phyloP scores from a whole-genome alignment of 1,140 invertebrate species.

The Steinernema feltiae region DNA sequence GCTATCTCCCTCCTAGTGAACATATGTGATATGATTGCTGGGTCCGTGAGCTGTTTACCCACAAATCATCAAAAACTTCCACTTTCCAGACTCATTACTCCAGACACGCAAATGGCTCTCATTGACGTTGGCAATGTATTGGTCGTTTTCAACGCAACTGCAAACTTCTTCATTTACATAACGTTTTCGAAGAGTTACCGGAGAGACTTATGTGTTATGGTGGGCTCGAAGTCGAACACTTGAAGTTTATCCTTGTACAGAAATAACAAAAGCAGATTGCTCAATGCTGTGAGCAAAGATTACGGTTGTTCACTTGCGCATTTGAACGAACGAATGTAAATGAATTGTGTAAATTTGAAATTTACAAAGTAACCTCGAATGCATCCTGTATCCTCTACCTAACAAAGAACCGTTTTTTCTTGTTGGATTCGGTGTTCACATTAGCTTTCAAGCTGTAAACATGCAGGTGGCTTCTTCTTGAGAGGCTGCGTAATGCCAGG shows the following conservation, averaged over 20 bases:
- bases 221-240: neutral
- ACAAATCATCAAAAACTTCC: neutral
- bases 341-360: too few species aligned
- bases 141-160: slow-evolving; percentile 46
- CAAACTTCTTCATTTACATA: slow-evolving; percentile 47
- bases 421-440: too few species aligned
- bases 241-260: neutral
- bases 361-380: too few species aligned
- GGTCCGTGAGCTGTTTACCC: slow-evolving; percentile 9
- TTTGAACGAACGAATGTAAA: neutral
- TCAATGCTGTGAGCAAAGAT: neutral
- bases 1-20: slow-evolving; percentile 44
- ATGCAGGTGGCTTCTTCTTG: too few species aligned
- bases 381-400: too few species aligned
- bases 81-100: slow-evolving; percentile 24
- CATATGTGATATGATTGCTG: slow-evolving; percentile 38
- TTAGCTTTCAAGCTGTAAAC: too few species aligned
- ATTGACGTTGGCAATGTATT: slow-evolving; percentile 48
- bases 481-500: too few species aligned
- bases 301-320: neutral
- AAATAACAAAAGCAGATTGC: slow-evolving; percentile 7
- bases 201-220: neutral
- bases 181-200: slow-evolving; percentile 17
- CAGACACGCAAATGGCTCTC: slow-evolving; percentile 29
- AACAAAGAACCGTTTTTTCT: too few species aligned